Percentiles rank a stretch among this genome's conserved stretches.
These are phyloP conservation scores for Pediacus dermestoides DNA, from an alignment of 2,888 invertebrate genomes.

Conservation along the genomic window DNA sequence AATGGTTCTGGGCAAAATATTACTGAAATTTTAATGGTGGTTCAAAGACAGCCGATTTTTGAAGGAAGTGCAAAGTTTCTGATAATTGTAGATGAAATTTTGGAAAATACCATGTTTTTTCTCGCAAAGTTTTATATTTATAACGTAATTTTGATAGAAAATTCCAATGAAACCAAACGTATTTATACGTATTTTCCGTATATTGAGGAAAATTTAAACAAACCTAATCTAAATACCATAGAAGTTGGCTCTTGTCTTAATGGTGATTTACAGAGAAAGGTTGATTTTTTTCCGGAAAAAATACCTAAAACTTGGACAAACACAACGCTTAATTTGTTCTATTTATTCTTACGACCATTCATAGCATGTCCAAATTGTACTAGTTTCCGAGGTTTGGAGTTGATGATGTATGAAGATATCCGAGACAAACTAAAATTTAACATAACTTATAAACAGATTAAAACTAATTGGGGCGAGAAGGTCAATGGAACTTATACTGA, in stretches of 20 bases:
- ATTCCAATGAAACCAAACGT: neutral
- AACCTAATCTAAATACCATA: neutral
- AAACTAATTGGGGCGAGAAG: neutral
- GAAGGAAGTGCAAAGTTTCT: neutral
- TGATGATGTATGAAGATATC: neutral
- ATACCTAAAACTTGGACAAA: neutral
- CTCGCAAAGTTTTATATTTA: neutral
- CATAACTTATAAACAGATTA: neutral
- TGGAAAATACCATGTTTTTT: neutral
- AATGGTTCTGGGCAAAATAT: neutral
- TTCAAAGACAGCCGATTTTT: neutral
- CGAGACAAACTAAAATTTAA: neutral
- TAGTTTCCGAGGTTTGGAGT: neutral
- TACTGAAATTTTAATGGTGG: neutral
- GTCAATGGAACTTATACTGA: neutral
- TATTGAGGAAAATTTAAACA: neutral
- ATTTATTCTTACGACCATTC: neutral
- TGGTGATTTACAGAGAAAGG: too few relatives aligned
- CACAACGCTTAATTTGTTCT: neutral
- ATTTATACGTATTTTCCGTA: neutral
- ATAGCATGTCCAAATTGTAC: neutral
- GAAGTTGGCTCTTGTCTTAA: neutral
- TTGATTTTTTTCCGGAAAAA: constrained; percentile 1
- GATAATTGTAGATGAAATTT: neutral
- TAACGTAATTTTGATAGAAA: neutral